Evolutionary conservation across 2,888 invertebrate genomes (phyloP).

Genomic region (Cryptosula pallasiana): DNA sequence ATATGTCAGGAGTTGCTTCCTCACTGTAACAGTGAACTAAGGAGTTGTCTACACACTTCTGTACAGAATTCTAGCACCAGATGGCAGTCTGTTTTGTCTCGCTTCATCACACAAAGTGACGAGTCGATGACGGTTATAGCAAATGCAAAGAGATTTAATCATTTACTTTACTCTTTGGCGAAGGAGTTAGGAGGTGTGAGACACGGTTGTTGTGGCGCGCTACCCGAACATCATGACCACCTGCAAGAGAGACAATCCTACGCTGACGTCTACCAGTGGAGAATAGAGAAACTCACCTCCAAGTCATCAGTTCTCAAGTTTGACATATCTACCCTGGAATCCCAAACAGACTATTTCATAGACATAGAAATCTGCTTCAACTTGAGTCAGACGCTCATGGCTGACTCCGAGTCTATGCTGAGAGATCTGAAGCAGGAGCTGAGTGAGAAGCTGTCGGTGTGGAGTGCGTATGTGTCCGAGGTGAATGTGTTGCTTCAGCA

Average conservation of each 20-base stretch:
- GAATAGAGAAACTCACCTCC: conserved; percentile 1
- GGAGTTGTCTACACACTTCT: not conserved
- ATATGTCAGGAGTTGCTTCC: conserved; percentile 18
- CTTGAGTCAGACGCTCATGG: not conserved
- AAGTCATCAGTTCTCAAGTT: conserved; percentile 5
- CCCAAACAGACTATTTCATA: not conserved
- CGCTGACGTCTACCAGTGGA: conserved; percentile 4
- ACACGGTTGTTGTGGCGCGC: not conserved
- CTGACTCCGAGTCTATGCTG: not conserved
- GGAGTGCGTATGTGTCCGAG: not conserved
- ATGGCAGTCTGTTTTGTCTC: conserved; percentile 8
- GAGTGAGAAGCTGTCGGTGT: not conserved
- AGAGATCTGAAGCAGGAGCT: not conserved
- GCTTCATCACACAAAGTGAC: conserved; percentile 1
- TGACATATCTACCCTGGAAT: not conserved
- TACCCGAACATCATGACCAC: conserved; percentile 11
- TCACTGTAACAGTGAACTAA: not conserved
- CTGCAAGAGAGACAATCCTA: conserved; percentile 11
- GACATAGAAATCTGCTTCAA: not conserved
- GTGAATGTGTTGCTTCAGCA: not conserved
- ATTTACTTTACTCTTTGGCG: not conserved
- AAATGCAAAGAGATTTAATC: not conserved
- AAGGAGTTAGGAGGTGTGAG: conserved; percentile 1
- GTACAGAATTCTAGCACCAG: conserved; percentile 1
- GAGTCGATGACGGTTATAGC: not conserved